Evolutionary conservation across 2,888 invertebrate genomes (phyloP).

Genomic region (Amphiduros pacificus): DNA sequence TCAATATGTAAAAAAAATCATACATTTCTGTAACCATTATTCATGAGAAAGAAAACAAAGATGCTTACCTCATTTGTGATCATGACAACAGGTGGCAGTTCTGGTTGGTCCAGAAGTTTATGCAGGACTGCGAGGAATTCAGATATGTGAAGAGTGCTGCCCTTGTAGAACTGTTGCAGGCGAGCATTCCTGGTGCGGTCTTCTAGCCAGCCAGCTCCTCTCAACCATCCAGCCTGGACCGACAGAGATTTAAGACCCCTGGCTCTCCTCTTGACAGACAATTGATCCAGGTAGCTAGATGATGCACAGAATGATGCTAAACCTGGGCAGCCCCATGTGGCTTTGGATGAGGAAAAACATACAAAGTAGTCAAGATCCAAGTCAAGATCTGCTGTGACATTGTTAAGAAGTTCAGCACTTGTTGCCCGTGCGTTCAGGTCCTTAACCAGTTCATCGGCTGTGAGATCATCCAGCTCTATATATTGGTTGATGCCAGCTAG

Average conservation of each 20-base stretch:
- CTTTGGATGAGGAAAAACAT: conserved; percentile 5
- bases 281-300: not conserved
- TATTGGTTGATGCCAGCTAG: not conserved
- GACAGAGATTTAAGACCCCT: conserved; percentile 10
- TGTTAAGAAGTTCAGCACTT: not conserved
- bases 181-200: not conserved
- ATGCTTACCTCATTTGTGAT: conserved; percentile 12
- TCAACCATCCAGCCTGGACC: conserved; percentile 4
- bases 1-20: too few relatives aligned
- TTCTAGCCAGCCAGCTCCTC: conserved; percentile 1
- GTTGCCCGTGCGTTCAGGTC: not conserved
- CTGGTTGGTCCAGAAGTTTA: not conserved
- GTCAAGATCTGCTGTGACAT: not conserved
- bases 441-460: not conserved
- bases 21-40: too few relatives aligned
- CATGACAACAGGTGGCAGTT: conserved; percentile 10
- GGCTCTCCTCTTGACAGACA: not conserved
- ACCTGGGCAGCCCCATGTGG: conserved; percentile 5
- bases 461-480: not conserved
- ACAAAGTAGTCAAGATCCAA: conserved; percentile 11
- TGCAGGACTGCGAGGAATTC: conserved; percentile 10
- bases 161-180: not conserved
- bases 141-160: conserved; percentile 2
- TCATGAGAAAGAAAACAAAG: too few relatives aligned
- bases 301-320: not conserved